A percentile compares a stretch with the other conserved stretches of the same genome.
These are phyloP conservation scores for Steatornis caripensis DNA, from an alignment of 2,113 vertebrate species.

Conservation along the genomic window DNA sequence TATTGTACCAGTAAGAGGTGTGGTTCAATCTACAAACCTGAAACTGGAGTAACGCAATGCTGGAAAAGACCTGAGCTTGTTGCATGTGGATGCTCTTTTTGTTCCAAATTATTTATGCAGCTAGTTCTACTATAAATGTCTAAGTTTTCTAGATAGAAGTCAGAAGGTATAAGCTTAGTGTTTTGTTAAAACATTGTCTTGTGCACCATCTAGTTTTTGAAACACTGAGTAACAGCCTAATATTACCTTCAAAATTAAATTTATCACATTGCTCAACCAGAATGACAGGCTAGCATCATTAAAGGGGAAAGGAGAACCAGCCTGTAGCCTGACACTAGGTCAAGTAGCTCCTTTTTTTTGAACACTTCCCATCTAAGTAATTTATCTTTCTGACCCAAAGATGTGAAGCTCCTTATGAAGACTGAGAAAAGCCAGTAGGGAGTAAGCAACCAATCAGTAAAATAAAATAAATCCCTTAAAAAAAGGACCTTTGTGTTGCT, in stretches of 20 bases:
- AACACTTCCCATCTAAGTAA: background rate
- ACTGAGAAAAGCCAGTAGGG: background rate
- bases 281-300: background rate
- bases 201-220: background rate
- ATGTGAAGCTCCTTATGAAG: background rate
- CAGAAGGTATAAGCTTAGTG: background rate
- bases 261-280: background rate
- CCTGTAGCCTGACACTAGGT: background rate
- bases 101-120: background rate
- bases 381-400: background rate
- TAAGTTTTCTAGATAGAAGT: background rate
- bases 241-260: background rate
- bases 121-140: background rate
- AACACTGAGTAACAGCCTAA: background rate
- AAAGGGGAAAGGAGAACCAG: background rate
- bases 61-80: background rate
- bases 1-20: background rate
- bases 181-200: background rate
- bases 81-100: background rate
- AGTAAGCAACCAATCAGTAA: background rate
- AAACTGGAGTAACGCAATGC: rapidly evolving
- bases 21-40: background rate
- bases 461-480: background rate
- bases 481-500: background rate
- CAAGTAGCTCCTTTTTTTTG: background rate